A percentile compares a stretch with the other conserved stretches of the same genome.
These are phyloP conservation scores for Ficedula albicollis DNA, from an alignment of 2,797 vertebrate species.

Conservation along the genomic window DNA sequence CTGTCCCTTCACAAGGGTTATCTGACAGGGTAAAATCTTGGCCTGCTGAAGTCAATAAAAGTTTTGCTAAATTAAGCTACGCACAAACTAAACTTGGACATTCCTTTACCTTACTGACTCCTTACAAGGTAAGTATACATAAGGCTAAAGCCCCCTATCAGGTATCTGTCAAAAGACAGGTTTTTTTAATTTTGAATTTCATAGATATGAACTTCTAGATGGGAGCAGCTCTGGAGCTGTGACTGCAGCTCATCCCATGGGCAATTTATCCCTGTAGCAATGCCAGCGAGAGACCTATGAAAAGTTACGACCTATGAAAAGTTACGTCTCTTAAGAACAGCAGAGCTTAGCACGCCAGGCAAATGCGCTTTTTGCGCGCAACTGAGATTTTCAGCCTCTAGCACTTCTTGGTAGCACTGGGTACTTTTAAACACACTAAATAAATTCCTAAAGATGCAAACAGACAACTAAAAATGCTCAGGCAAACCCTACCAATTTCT, in stretches of 20 bases:
- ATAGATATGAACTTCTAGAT: too few species aligned
- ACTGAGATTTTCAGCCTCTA: background rate
- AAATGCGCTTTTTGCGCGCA: background rate
- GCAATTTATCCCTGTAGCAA: background rate
- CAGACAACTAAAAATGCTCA: background rate
- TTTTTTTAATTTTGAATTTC: too few species aligned
- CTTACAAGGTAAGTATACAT: too few species aligned
- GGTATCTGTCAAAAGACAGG: too few species aligned
- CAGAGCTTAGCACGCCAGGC: rapidly evolving
- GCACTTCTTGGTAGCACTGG: background rate
- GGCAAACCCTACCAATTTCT: background rate
- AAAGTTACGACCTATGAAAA: background rate
- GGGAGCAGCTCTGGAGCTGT: background rate
- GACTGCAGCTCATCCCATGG: background rate
- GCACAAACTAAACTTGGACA: too few species aligned
- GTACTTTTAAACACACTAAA: background rate
- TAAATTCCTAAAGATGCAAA: background rate
- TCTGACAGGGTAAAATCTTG: background rate
- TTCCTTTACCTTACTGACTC: too few species aligned
- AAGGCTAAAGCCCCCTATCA: too few species aligned
- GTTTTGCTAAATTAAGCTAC: too few species aligned
- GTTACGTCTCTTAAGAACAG: background rate
- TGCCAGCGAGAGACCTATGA: background rate
- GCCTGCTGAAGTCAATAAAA: background rate
- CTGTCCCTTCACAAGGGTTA: background rate